A percentile compares a stretch with the other conserved stretches of the same genome.
Evolutionary conservation across 2,797 vertebrate genomes (phyloP).

Genomic region (Dendrocincla tyrannina): DNA sequence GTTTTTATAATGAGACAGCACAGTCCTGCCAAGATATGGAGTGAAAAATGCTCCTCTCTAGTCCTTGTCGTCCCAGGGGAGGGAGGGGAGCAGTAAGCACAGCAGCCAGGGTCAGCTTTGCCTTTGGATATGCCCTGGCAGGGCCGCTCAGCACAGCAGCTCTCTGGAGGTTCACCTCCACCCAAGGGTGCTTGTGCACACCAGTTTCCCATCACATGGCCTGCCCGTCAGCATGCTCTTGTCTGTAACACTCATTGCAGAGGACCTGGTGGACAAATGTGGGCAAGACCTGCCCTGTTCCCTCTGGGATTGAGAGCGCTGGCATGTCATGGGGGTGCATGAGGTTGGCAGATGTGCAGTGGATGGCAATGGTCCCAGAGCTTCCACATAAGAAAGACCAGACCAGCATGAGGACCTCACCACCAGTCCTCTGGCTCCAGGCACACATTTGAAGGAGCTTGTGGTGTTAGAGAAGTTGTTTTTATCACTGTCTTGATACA

Average conservation of each 20-base stretch:
- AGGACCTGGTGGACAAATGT: not conserved
- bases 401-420: not conserved
- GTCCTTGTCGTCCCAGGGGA: not conserved
- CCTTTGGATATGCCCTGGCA: not conserved
- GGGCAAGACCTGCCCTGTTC: not conserved
- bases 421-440: not conserved
- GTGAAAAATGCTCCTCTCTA: not conserved
- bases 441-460: not conserved
- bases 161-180: not conserved
- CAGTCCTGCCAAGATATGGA: not conserved
- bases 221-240: not conserved
- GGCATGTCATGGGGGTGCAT: rapidly evolving
- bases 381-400: not conserved
- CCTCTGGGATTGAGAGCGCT: not conserved
- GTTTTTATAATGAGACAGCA: not conserved
- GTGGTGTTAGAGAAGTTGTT: not conserved
- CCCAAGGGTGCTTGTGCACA: rapidly evolving
- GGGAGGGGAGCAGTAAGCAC: not conserved
- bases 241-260: not conserved
- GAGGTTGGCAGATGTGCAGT: not conserved
- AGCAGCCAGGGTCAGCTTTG: not conserved
- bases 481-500: rapidly evolving
- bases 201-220: rapidly evolving
- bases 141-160: not conserved
- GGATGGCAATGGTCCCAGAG: not conserved